Base-by-base conservation (phyloP, 1,140 invertebrate species). In the Cydia strobilella region DNA sequence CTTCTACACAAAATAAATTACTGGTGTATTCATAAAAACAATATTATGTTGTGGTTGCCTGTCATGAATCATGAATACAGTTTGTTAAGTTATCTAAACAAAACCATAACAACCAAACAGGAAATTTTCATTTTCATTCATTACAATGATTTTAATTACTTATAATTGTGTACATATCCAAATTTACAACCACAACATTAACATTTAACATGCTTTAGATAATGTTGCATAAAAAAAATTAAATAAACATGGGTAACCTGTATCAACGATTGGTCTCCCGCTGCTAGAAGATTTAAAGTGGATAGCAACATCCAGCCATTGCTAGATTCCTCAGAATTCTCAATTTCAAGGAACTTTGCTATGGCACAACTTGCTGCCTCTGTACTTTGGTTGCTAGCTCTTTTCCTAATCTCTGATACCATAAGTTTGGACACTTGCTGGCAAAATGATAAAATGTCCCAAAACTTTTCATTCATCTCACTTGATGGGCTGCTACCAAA, bases 291-390 rank as follows among this genome's bases (percentile, higher is more conserved):
- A 94, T 99, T 99, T 18, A 99, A 93, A 45, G 98, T 96, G 13
- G 97, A 97, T 15, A 99, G 89, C 62, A 99, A 92, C 96, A 98
- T 98, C 98, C 98, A 99, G 18, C 98, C 98, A 93, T 98, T 98
- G 82, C 97, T 98, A 7, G 96, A 97, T 86, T 99, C 98, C 90
- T 98, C 96, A 72, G 95, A 97, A 90, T 97, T 97, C 87, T 97
- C 96, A 81, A 99, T 98, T 93, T 99, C 98, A 31, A 99, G 93
- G 93, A 99, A 99, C 87, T 98, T 97, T 20, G 98, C 97, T 83
- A 99, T 99, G 27, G 98, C 97, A 94, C 97, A 97, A 85, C 98
- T 98, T 18, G 98, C 98, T 51, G 97, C 96, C 93, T 98, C 98
- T 15, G 98, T 99, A 79, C 97, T 98, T 91, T 99, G 98, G 92